phyloP scores from a whole-genome alignment of 2,888 invertebrate species.

The Eurytoma adleriae region DNA sequence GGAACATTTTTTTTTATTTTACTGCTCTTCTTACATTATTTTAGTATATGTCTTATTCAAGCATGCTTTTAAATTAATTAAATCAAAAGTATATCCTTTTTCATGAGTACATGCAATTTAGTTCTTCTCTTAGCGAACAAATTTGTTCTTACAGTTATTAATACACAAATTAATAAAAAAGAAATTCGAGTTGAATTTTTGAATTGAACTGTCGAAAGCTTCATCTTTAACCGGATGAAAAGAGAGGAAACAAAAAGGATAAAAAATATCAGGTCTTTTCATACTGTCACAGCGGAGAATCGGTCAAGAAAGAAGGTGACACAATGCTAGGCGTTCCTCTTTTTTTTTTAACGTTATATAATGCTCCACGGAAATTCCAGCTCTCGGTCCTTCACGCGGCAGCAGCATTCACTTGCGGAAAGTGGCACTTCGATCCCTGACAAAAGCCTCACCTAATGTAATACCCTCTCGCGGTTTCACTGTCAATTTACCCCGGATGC shows the following conservation, averaged over 20 bases:
- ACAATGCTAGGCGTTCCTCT: constrained; percentile 6
- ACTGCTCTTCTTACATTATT: no score
- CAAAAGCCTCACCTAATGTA: constrained; percentile 43
- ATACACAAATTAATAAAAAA: no score
- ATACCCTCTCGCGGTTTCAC: constrained; percentile 39
- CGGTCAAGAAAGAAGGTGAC: constrained; percentile 20
- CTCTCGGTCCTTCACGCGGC: constrained; percentile 10
- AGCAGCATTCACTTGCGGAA: constrained; percentile 33
- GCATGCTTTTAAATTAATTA: no score
- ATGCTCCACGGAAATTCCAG: constrained; percentile 3
- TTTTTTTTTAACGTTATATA: constrained; percentile 10
- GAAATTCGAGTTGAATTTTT: no score
- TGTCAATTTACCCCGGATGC: constrained; percentile 43
- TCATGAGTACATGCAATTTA: no score
- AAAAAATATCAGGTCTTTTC: constrained; percentile 6
- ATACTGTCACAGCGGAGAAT: not conserved
- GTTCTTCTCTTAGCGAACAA: no score
- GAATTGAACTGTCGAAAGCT: no score
- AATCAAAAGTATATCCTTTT: no score
- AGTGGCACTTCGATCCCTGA: constrained; percentile 43
- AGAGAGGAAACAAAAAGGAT: constrained; percentile 5
- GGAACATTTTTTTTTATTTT: no score
- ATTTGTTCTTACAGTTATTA: no score
- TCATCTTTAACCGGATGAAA: not conserved
- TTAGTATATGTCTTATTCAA: no score